Conservation (phyloP, 2,888 invertebrate genomes). For the Rhamphomyia laevipes region DNA sequence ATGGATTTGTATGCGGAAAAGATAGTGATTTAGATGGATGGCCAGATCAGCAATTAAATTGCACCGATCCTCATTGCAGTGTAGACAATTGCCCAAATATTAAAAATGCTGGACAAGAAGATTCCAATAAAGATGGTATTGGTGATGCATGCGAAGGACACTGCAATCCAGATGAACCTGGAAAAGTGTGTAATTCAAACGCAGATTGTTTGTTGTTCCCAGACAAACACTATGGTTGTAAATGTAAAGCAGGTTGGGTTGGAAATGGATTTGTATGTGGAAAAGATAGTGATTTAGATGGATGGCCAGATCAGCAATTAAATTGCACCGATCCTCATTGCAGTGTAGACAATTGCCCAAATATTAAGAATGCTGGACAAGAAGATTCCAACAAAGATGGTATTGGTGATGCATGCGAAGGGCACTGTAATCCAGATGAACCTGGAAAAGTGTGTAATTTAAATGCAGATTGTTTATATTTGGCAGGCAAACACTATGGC, state of each 20-base stretch:
- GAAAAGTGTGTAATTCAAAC: conserved; percentile 57
- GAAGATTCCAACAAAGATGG: conserved; percentile 83
- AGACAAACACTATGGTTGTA: conserved; percentile 34
- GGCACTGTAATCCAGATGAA: too few species aligned
- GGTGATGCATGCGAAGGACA: too few species aligned
- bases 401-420: conserved; percentile 70
- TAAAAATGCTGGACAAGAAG: too few species aligned
- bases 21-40: too few species aligned
- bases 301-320: conserved; percentile 73
- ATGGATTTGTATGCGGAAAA: too few species aligned
- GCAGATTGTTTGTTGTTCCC: conserved; percentile 57
- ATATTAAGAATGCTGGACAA: conserved; percentile 84
- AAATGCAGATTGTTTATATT: conserved; percentile 64
- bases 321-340: conserved; percentile 61
- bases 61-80: too few species aligned
- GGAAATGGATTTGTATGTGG: conserved; percentile 82
- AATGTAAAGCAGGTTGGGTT: conserved; percentile 79
- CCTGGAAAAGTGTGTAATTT: conserved; percentile 50
- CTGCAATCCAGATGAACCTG: too few species aligned
- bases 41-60: too few species aligned
- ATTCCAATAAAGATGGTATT: too few species aligned
- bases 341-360: conserved; percentile 73
- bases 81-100: too few species aligned
- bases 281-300: conserved; percentile 75
- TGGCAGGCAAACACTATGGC: conserved; percentile 24